Evolutionary conservation across 2,113 vertebrate species (phyloP).

Genomic region (Pantherophis guttatus): DNA sequence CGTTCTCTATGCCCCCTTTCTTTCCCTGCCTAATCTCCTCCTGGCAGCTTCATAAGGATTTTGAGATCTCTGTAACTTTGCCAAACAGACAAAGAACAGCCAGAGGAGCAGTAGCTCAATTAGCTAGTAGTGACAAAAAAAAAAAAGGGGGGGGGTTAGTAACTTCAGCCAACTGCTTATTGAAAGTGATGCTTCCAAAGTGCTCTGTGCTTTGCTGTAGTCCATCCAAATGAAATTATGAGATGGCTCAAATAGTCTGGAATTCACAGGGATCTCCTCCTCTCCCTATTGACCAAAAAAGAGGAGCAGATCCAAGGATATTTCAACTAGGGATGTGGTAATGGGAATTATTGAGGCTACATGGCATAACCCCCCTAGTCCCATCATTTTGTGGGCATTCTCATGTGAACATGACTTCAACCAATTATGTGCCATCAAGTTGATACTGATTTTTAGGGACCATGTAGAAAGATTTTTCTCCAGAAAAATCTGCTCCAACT

Average conservation of each 20-base stretch:
- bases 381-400: background rate
- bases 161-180: background rate
- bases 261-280: no score
- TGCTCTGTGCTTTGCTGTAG: background rate
- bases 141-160: background rate
- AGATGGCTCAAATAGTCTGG: background rate
- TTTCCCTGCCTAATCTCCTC: background rate
- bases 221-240: background rate
- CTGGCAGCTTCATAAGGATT: background rate
- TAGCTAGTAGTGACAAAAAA: background rate
- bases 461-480: background rate
- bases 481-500: background rate
- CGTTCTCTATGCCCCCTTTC: background rate
- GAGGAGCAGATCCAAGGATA: background rate
- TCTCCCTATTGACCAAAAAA: background rate
- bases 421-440: background rate
- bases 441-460: background rate
- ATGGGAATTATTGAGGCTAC: background rate
- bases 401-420: background rate
- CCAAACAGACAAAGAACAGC: background rate
- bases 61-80: constrained; percentile 3
- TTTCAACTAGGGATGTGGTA: background rate
- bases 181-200: background rate
- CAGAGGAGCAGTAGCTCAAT: background rate
- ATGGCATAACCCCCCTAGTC: background rate